Percentiles rank a stretch among this genome's conserved stretches.
phyloP scores from a whole-genome alignment of 2,888 invertebrate species.

The Patella caerulea region DNA sequence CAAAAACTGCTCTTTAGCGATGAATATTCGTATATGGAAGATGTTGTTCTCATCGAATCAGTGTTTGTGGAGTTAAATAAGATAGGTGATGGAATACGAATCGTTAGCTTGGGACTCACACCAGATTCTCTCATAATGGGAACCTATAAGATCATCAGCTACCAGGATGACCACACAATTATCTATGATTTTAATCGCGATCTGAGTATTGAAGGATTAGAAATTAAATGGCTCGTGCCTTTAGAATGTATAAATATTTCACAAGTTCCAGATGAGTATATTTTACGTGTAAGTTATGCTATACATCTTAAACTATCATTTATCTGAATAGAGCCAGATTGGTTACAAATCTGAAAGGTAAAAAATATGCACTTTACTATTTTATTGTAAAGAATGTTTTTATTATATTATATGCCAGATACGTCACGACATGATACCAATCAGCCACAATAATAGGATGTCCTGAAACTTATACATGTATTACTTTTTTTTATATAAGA shows the following conservation, averaged over 20 bases:
- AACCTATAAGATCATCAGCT: constrained; percentile 9
- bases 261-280: background rate
- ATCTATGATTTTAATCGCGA: constrained; percentile 7
- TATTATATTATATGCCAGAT: background rate
- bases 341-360: too few relatives aligned
- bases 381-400: background rate
- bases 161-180: constrained; percentile 6
- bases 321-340: too few relatives aligned
- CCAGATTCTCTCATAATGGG: constrained; percentile 14
- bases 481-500: too few relatives aligned
- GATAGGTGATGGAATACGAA: constrained; percentile 16
- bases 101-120: constrained; percentile 14
- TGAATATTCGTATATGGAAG: constrained; percentile 19
- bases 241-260: constrained; percentile 12
- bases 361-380: background rate
- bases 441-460: background rate
- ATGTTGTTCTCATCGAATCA: constrained; percentile 16
- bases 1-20: constrained; percentile 11
- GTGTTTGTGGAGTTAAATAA: constrained; percentile 17
- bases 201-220: constrained; percentile 6
- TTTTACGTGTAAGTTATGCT: background rate
- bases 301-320: background rate
- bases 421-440: background rate
- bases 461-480: too few relatives aligned
- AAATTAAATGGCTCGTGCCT: constrained; percentile 17